Evolutionary conservation across 2,888 invertebrate genomes (phyloP).

Genomic region (Hypsopygia costalis): DNA sequence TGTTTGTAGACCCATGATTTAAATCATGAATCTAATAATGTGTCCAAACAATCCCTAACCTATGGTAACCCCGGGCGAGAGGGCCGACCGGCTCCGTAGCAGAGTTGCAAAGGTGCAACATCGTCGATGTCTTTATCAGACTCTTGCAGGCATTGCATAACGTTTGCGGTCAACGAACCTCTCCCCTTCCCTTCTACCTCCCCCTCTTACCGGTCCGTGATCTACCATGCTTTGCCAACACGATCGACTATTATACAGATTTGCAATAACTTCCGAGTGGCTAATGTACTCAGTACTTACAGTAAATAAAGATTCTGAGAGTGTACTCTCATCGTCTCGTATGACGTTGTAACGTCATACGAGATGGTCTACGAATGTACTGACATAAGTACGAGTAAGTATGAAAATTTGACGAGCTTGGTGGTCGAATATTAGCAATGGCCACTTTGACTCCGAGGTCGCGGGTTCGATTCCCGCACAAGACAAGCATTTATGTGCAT

Average conservation of each 20-base stretch:
- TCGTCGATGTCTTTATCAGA: constrained; percentile 34
- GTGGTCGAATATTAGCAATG: no score
- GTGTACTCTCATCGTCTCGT: no score
- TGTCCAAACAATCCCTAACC: constrained; percentile 7
- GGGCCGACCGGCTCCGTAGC: constrained; percentile 1
- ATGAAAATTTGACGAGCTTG: no score
- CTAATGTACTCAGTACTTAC: constrained; percentile 17
- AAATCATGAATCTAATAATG: no score
- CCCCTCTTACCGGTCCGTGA: constrained; percentile 3
- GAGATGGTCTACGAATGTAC: no score
- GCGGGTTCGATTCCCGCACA: no score
- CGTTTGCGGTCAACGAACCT: constrained; percentile 35
- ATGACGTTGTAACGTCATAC: no score
- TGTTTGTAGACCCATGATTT: no score
- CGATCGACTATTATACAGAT: constrained; percentile 12
- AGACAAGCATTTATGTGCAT: no score
- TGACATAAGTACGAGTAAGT: no score
- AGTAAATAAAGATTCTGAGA: constrained; percentile 3
- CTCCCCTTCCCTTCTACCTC: constrained; percentile 19
- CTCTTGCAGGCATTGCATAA: constrained; percentile 42
- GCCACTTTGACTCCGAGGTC: no score
- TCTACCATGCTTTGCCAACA: neutral
- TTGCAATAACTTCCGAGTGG: constrained; percentile 31
- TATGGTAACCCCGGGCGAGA: constrained; percentile 13
- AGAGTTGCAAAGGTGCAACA: constrained; percentile 21